Evolutionary conservation across 2,113 vertebrate species (phyloP).

Genomic region (Engystomops pustulosus): DNA sequence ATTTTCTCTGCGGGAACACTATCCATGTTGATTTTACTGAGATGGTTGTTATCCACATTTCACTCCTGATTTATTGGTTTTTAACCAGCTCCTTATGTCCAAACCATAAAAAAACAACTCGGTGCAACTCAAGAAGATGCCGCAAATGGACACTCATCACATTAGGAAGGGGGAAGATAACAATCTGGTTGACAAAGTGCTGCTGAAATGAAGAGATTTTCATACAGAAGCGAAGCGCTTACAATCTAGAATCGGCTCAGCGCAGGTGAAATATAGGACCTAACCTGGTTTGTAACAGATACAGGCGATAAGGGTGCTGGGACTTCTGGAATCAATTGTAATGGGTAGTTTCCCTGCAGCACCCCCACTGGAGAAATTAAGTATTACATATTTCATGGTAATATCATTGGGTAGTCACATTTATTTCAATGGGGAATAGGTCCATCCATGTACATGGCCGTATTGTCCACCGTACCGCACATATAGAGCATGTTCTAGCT

Average conservation of each 20-base stretch:
- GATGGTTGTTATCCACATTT: constrained; percentile 85
- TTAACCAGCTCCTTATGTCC: constrained; percentile 86
- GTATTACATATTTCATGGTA: too few species aligned
- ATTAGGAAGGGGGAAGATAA: constrained; percentile 12
- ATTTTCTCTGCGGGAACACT: constrained; percentile 78
- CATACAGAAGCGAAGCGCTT: constrained; percentile 23
- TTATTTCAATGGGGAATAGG: too few species aligned
- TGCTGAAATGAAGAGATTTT: constrained; percentile 19
- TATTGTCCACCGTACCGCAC: too few species aligned
- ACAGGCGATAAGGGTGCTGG: too few species aligned
- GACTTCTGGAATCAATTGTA: too few species aligned
- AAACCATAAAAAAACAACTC: constrained; percentile 59
- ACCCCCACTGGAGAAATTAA: too few species aligned
- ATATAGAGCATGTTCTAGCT: too few species aligned
- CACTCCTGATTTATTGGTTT: constrained; percentile 86
- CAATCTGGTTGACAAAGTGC: constrained; percentile 34
- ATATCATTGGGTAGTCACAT: too few species aligned
- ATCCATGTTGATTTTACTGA: constrained; percentile 85
- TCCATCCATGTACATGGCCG: too few species aligned
- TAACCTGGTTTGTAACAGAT: neutral
- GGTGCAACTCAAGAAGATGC: constrained; percentile 67
- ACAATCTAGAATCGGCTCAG: constrained; percentile 15
- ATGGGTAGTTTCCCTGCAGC: too few species aligned
- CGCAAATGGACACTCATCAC: constrained; percentile 61
- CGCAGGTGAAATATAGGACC: neutral